Evolutionary conservation across 2,797 vertebrate species (phyloP), one percentile per base, ranked within the genome.

Genomic region (Notolepis coatsorum): DNA sequence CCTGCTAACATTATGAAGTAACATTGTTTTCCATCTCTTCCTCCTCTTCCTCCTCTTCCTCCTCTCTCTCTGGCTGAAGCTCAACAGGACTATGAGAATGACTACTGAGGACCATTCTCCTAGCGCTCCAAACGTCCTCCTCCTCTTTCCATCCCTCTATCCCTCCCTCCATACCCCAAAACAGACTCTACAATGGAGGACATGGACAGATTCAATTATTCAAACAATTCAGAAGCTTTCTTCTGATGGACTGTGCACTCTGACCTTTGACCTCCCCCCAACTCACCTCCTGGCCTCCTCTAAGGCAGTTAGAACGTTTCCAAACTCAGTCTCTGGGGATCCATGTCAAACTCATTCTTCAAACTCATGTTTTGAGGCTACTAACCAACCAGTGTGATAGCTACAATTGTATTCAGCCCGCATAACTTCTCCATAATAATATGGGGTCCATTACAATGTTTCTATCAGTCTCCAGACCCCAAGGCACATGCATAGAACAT

Each of bases 61-160:
- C 46, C 65, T 79, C 61, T 86, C 61, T 71, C 62, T 48, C 43
- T 43, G 17, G 51, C 50, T 48, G 54, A 91, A 94, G 93, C 77
- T 85, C 91, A 90, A 86, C 89, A 88, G 84, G 92, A 93, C 80
- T 93, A 93, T 90, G 79, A 92, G 85, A 93, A 94, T 91, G 92
- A 93, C 81, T 93, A 94, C 88, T 94, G 90, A 94, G 82, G 83
- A 87, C 54, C 81, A 72, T 81, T 79, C 83, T 75, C 75, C 64
- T 46, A 70, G 43, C 62, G 35, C 60, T 73, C 66, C 79, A 75
- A 55, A 72, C 78, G 30, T 77, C 72, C 71, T 83, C 55, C 71
- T 58, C 72, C 68, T 58, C 21, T 51, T 61, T 53, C 68, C 68
- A 47, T 48, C 52, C 54, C 51, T 54, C 56, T 60, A 41, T 38